These are phyloP conservation scores for Drosophila formosana DNA, from an alignment of 2,888 invertebrate species.

Conservation along the genomic window DNA sequence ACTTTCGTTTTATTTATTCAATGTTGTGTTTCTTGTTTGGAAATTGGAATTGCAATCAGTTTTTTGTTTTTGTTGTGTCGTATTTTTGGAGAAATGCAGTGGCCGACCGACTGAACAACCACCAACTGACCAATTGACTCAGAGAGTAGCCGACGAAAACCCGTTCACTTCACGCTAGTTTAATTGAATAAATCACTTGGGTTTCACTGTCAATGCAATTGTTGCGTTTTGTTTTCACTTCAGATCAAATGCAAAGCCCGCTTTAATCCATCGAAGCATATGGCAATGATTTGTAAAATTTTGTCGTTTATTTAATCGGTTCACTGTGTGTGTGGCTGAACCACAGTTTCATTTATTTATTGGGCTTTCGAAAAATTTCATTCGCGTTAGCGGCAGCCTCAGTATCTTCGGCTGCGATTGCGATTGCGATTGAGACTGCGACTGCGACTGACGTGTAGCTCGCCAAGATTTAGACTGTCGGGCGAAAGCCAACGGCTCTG, in stretches of 20 bases:
- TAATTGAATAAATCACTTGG: constrained; percentile 44
- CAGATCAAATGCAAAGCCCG: constrained; percentile 19
- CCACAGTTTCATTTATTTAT: constrained; percentile 13
- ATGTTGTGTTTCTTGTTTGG: constrained; percentile 38
- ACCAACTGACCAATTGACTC: constrained; percentile 26
- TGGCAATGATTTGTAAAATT: constrained; percentile 40
- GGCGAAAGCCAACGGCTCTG: constrained; percentile 68
- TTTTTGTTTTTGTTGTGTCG: constrained; percentile 10
- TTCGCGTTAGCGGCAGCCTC: constrained; percentile 19
- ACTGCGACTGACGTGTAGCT: constrained; percentile 65
- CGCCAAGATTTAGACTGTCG: constrained; percentile 72
- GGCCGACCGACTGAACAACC: constrained; percentile 25
- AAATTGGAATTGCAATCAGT: constrained; percentile 64
- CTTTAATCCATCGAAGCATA: constrained; percentile 34
- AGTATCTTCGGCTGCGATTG: not conserved
- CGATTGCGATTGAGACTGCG: constrained; percentile 23
- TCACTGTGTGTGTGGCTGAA: constrained; percentile 18
- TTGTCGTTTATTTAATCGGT: constrained; percentile 52
- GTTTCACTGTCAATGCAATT: constrained; percentile 68
- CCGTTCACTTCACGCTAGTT: constrained; percentile 62
- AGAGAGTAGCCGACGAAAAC: constrained; percentile 48
- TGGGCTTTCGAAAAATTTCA: constrained; percentile 42
- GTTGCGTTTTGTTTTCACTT: constrained; percentile 55
- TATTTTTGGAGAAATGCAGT: constrained; percentile 65
- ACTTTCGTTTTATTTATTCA: constrained; percentile 58